Conservation (phyloP, 2,113 vertebrate species). For the Pogona vitticeps region DNA sequence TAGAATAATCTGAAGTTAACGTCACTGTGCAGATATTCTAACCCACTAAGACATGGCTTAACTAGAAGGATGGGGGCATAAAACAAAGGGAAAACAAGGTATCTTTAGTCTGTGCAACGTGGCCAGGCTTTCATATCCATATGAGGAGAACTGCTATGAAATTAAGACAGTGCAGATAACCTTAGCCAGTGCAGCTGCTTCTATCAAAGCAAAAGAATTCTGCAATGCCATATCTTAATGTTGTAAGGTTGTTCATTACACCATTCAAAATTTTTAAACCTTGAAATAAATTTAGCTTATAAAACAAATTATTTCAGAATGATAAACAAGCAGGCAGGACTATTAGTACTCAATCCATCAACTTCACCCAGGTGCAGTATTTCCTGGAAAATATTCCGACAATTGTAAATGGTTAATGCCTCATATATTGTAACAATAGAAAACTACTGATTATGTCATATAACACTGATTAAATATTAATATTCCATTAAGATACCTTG, state of each 20-base stretch:
- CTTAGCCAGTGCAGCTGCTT: no score
- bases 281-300: not conserved
- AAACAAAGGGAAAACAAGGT: slow-evolving; percentile 37
- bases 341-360: not conserved
- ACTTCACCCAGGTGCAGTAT: slow-evolving; percentile 10
- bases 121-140: not conserved
- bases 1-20: slow-evolving; percentile 40
- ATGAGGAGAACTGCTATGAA: not conserved
- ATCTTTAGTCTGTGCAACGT: not conserved
- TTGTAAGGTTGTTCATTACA: no score
- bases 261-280: not conserved
- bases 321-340: not conserved
- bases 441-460: no score
- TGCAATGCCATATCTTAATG: not conserved
- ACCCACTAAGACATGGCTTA: slow-evolving; percentile 25
- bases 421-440: no score
- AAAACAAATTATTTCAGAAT: no score
- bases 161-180: not conserved
- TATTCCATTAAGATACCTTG: no score
- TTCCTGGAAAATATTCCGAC: no score
- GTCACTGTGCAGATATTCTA: slow-evolving; percentile 10
- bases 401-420: no score
- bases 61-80: slow-evolving; percentile 18
- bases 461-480: no score
- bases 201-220: not conserved